Conservation (phyloP, 2,113 vertebrate species). For the Chaenogobius annularis region DNA sequence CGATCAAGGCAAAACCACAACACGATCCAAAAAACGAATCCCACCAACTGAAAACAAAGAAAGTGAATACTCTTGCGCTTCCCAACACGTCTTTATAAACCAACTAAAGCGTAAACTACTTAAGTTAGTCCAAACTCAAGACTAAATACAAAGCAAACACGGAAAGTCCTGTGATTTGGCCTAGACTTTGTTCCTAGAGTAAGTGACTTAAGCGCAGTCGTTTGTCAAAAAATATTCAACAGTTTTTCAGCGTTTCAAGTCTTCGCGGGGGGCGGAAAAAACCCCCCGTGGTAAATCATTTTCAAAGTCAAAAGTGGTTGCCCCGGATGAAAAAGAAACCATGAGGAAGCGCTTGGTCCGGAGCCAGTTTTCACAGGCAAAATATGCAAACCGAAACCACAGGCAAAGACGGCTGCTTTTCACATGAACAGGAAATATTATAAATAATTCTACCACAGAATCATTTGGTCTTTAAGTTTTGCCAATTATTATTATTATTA, state of each 20-base stretch:
- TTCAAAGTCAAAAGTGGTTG: neutral
- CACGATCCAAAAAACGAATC: too few species aligned
- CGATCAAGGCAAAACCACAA: too few species aligned
- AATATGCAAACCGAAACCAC: conserved; percentile 20
- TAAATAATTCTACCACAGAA: too few species aligned
- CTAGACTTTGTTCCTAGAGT: neutral
- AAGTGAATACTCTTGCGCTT: too few species aligned
- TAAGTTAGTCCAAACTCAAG: too few species aligned
- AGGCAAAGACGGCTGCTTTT: neutral
- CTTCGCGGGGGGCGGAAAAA: neutral
- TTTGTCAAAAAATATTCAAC: neutral
- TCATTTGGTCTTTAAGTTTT: too few species aligned
- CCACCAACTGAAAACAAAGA: too few species aligned
- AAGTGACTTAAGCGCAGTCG: neutral
- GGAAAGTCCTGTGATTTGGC: conserved; percentile 17
- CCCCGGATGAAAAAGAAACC: neutral
- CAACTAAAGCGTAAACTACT: too few species aligned
- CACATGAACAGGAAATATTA: too few species aligned
- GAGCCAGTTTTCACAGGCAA: neutral
- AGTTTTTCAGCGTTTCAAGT: neutral
- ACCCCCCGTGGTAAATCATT: neutral
- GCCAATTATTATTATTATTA: too few species aligned
- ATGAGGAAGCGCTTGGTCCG: neutral
- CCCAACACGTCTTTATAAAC: too few species aligned
- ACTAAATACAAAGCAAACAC: conserved; percentile 8